A percentile compares a stretch with the other conserved stretches of the same genome.
These are phyloP conservation scores for Turnix velox DNA, from an alignment of 2,113 vertebrate species.

Conservation along the genomic window DNA sequence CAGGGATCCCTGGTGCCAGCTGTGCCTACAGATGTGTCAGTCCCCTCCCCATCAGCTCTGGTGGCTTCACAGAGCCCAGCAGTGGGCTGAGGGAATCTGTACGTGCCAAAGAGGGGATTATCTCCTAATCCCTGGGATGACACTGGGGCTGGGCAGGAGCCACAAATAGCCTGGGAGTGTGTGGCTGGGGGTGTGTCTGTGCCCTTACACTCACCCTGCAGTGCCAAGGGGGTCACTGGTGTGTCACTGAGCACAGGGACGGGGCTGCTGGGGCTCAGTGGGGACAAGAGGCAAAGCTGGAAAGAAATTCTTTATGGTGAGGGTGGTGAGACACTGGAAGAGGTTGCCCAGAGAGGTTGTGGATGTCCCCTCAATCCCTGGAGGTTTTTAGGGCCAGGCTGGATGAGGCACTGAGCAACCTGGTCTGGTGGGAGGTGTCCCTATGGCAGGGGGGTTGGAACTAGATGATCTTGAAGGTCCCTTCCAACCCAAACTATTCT, in stretches of 20 bases:
- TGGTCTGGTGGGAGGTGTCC: no score
- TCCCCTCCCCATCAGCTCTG: neutral
- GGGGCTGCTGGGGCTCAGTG: accelerated
- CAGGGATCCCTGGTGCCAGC: neutral
- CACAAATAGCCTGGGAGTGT: neutral
- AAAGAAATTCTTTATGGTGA: no score
- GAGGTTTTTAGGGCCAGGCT: no score
- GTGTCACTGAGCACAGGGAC: neutral
- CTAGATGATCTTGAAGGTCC: no score
- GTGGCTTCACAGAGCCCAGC: accelerated
- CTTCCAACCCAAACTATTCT: no score
- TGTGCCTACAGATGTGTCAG: neutral
- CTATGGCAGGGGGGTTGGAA: no score
- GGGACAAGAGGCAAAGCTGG: neutral
- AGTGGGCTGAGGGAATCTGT: neutral
- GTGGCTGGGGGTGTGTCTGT: accelerated
- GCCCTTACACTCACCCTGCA: neutral
- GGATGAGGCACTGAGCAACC: no score
- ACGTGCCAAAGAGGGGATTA: neutral
- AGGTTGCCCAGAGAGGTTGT: no score
- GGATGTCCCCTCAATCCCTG: no score
- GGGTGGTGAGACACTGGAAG: no score
- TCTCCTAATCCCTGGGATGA: neutral
- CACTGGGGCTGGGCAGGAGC: neutral
- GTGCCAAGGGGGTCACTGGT: accelerated